phyloP scores from a whole-genome alignment of 2,888 invertebrate genomes.

The Colletes collaris region DNA sequence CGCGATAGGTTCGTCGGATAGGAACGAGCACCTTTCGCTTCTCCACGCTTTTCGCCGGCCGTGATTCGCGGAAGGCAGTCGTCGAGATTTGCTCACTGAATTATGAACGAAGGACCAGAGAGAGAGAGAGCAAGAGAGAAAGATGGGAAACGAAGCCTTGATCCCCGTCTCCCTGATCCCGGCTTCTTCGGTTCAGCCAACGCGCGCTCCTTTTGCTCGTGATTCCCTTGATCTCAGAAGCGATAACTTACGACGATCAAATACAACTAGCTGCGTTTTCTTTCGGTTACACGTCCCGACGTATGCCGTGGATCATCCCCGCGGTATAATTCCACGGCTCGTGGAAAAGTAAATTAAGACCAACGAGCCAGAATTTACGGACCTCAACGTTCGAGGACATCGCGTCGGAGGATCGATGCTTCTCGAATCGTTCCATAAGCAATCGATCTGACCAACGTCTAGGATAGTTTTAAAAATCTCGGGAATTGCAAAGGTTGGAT shows the following conservation, averaged over 20 bases:
- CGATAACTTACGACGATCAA: constrained; percentile 52
- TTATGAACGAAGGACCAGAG: constrained; percentile 72
- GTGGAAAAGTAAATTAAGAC: constrained; percentile 5
- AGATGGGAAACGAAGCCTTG: constrained; percentile 56
- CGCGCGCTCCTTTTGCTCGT: constrained; percentile 45
- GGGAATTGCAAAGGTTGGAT: too few relatives aligned
- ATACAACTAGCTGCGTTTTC: constrained; percentile 12
- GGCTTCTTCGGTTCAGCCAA: constrained; percentile 34
- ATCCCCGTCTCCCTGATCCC: constrained; percentile 52
- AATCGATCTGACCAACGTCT: too few relatives aligned
- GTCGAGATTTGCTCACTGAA: constrained; percentile 76
- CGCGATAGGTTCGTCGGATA: constrained; percentile 67
- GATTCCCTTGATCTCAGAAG: constrained; percentile 44
- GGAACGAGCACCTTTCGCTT: constrained; percentile 54
- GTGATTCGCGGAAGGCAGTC: constrained; percentile 79
- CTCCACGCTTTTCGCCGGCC: constrained; percentile 60
- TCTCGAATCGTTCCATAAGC: too few relatives aligned
- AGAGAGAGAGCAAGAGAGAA: constrained; percentile 11
- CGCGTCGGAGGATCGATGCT: neutral
- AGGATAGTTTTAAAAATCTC: too few relatives aligned
- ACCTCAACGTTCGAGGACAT: neutral
- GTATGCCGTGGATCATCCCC: neutral
- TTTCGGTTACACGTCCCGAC: neutral
- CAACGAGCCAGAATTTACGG: neutral
- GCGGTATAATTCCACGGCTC: neutral